phyloP scores from a whole-genome alignment of 2,888 invertebrate genomes.

The Tenthredo mesomela region DNA sequence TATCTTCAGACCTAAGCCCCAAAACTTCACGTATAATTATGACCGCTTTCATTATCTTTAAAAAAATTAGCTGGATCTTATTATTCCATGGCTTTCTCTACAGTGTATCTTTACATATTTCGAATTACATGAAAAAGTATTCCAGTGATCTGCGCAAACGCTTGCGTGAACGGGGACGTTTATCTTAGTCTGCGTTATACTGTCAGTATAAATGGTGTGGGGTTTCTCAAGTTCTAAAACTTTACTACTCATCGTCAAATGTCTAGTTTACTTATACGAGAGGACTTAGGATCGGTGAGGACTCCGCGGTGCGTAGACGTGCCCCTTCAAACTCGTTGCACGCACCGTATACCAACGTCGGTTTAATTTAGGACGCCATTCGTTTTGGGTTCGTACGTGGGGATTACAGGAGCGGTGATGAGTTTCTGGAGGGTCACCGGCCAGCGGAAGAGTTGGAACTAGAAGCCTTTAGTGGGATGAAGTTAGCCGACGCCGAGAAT shows the following conservation, averaged over 20 bases:
- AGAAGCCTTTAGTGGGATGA: slow-evolving; percentile 66
- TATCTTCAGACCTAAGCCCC: neutral
- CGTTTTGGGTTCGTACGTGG: slow-evolving; percentile 71
- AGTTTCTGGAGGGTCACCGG: slow-evolving; percentile 72
- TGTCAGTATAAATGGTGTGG: neutral
- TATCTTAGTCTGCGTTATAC: neutral
- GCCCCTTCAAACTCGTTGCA: slow-evolving; percentile 41
- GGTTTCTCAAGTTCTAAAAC: slow-evolving; percentile 27
- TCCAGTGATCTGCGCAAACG: neutral
- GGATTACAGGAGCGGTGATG: slow-evolving; percentile 75
- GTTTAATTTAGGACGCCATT: slow-evolving; percentile 73
- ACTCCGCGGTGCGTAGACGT: neutral
- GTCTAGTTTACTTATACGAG: slow-evolving; percentile 49
- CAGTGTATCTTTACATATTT: neutral
- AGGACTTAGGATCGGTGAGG: slow-evolving; percentile 31
- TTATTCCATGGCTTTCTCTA: neutral
- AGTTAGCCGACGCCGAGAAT: slow-evolving; percentile 60
- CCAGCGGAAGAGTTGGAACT: slow-evolving; percentile 64
- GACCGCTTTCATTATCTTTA: no score
- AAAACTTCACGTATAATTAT: neutral
- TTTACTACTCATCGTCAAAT: slow-evolving; percentile 41
- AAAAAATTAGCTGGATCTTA: neutral
- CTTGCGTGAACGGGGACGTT: neutral
- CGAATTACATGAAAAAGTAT: neutral
- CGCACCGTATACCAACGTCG: slow-evolving; percentile 50